Evolutionary conservation across 2,888 invertebrate species (phyloP), one percentile per base, ranked within the genome.

Genomic region (Meandrusa payeni): DNA sequence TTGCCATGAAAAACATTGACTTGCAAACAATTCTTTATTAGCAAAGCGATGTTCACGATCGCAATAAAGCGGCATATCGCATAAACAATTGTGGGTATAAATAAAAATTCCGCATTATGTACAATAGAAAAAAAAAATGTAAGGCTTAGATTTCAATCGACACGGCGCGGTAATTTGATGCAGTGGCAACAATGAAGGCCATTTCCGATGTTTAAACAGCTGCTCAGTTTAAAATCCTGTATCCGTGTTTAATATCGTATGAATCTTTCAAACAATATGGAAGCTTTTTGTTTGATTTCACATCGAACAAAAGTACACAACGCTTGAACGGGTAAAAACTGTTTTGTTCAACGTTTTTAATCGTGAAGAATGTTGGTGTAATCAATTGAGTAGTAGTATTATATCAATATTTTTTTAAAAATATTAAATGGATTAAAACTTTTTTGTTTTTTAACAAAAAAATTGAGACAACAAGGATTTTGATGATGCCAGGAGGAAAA

Each of bases 161-260:
- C 57, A 55, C 49, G 50, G 47, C 49, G 55, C 50, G 50, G 73
- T 70, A 71, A 74, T 72, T 69, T 67, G 66, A 75, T 61, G 64
- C 69, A 63, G 54, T 43, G 52, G 56, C 64, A 71, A 76, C 74
- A 73, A 69, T 68, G 67, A 64, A 71, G 67, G 64, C 59, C 57
- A 62, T 55, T 70, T 70, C 68, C 67, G 59, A 71, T 70, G 60
- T 69, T 70, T 66, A 64, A 69, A 73, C 74, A 74, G 66, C 66
- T 73, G 72, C 54, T 46, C 42, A 48, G 65, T 61, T 65, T 55
- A 54, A 64, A 67, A 63, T 61, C 50, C 46, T 48, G 55, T 53
- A 58, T 57, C 50, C 51, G 55, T 55, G 53, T 59, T 42, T 36
- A 20, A 49, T 40, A 48, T 48, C 43, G 44, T 44, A 47, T 45